A percentile compares a stretch with the other conserved stretches of the same genome.
phyloP scores from a whole-genome alignment of 2,888 invertebrate species.

The Pseudolycoriella hygida region DNA sequence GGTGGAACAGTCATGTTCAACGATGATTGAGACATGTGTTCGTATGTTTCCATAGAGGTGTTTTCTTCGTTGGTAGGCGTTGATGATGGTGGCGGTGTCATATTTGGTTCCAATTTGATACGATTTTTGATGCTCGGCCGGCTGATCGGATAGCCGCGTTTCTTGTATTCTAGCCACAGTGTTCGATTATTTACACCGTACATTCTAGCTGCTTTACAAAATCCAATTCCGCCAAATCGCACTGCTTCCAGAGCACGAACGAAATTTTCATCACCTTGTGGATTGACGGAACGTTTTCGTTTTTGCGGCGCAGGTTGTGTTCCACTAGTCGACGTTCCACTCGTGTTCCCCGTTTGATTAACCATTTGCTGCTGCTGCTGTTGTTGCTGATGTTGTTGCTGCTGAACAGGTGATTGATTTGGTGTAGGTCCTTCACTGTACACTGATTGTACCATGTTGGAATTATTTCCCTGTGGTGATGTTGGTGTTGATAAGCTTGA shows the following conservation, averaged over 20 bases:
- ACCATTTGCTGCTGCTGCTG: constrained; percentile 17
- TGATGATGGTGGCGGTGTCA: constrained; percentile 38
- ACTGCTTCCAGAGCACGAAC: constrained; percentile 66
- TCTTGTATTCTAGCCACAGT: constrained; percentile 70
- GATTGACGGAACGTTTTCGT: constrained; percentile 57
- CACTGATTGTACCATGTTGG: constrained; percentile 31
- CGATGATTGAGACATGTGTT: constrained; percentile 22
- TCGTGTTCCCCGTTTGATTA: constrained; percentile 7
- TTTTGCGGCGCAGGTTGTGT: constrained; percentile 30
- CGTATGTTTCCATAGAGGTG: constrained; percentile 26
- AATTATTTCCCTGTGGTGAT: constrained; percentile 34
- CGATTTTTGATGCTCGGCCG: constrained; percentile 60
- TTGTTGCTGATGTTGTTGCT: constrained; percentile 14
- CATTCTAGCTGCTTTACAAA: constrained; percentile 68
- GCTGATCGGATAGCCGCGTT: constrained; percentile 66
- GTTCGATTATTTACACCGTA: constrained; percentile 75
- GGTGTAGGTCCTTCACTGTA: constrained; percentile 31
- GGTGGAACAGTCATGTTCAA: constrained; percentile 30
- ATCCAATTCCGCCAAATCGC: constrained; percentile 65
- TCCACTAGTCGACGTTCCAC: constrained; percentile 5
- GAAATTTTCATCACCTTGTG: constrained; percentile 69
- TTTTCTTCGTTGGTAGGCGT: constrained; percentile 28
- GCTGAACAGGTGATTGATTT: constrained; percentile 25
- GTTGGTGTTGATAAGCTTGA: constrained; percentile 37
- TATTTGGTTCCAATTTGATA: constrained; percentile 46